Base-by-base conservation (phyloP, 2,113 vertebrate species). In the Dendropsophus ebraccatus region DNA sequence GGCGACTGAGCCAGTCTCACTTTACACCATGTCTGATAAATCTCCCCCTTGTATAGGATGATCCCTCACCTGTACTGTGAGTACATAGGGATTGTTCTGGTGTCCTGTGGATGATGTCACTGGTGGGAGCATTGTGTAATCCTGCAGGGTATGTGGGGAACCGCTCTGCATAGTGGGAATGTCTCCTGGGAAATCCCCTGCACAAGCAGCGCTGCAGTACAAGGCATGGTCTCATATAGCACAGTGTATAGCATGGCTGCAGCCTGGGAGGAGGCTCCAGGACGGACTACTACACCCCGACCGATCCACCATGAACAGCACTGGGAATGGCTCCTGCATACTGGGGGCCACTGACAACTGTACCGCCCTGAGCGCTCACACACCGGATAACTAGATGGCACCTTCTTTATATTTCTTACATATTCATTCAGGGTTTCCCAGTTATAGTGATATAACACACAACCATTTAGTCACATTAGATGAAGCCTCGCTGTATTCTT, bases 151-250 rank as follows among this genome's bases (percentile, higher is more conserved):
- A 81, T 80, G 84, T 58, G 67, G 84, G 80, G 67, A 80, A 86
- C 80, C n/a, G 76, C 84, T 85, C 75, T 85, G 74, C 84, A 81
- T 58, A 72, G 76, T 79, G 49, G 76, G 76, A 86, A 86, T 81
- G 84, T 86, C 84, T 86, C 84, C 84, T 81, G 73, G 75, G 75
- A 81, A 86, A 86, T 81, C 75, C 84, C 80, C 69, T 80, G 76
- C 25, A 35, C 76, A 86, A 81, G 81, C 83, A 85, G 49, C 69
- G 74, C 74, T 85, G 74, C 49, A 77, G 52, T 60, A 73, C 49
- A 81, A 80, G 80, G 73, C 80, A 86, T 32, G 50, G 76, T 54
- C 77, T 80, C 62, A 80, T 70, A 86, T 73, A 80, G 28, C 62
- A 13, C 49, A 58, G 76, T 73, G 60, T 72, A 79, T 32, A 80